phyloP scores from a whole-genome alignment of 2,888 invertebrate genomes.

The Scrobipalpa atriplicella region DNA sequence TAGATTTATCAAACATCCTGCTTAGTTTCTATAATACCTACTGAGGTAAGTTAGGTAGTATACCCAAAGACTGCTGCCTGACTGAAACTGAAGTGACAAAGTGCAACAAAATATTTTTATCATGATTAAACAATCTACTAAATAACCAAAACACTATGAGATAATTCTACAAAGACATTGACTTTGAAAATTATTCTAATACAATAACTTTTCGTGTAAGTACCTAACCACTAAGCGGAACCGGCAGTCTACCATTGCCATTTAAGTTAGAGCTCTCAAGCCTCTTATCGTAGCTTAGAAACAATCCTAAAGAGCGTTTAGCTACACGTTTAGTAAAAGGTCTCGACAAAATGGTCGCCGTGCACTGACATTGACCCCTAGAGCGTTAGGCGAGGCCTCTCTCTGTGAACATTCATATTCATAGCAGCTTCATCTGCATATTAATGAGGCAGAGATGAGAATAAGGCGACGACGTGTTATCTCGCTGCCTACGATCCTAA shows the following conservation, averaged over 20 bases:
- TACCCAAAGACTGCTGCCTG: too few species aligned
- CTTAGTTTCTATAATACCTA: too few species aligned
- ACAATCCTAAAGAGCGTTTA: slow-evolving; percentile 47
- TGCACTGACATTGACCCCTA: slow-evolving; percentile 75
- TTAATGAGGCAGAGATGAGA: slow-evolving; percentile 58
- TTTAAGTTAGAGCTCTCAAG: slow-evolving; percentile 46
- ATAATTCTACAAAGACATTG: slow-evolving; percentile 36
- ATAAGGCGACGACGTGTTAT: slow-evolving; percentile 49
- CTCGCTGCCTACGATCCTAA: slow-evolving; percentile 25
- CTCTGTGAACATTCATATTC: slow-evolving; percentile 66
- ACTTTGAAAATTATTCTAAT: slow-evolving; percentile 42
- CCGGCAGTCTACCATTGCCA: slow-evolving; percentile 52
- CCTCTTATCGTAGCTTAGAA: slow-evolving; percentile 45
- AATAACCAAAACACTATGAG: too few species aligned
- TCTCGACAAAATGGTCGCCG: slow-evolving; percentile 52
- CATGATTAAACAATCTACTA: too few species aligned
- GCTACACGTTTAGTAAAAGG: slow-evolving; percentile 46
- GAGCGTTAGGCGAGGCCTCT: slow-evolving; percentile 65
- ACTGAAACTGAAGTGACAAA: too few species aligned
- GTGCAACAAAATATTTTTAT: too few species aligned
- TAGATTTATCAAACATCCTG: too few species aligned
- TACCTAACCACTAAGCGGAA: slow-evolving; percentile 52
- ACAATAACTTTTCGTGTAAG: slow-evolving; percentile 46
- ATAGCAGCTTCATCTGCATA: slow-evolving; percentile 67
- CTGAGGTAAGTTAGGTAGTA: too few species aligned